Evolutionary conservation across 2,888 invertebrate species (phyloP).

Genomic region (Eilema caniola): DNA sequence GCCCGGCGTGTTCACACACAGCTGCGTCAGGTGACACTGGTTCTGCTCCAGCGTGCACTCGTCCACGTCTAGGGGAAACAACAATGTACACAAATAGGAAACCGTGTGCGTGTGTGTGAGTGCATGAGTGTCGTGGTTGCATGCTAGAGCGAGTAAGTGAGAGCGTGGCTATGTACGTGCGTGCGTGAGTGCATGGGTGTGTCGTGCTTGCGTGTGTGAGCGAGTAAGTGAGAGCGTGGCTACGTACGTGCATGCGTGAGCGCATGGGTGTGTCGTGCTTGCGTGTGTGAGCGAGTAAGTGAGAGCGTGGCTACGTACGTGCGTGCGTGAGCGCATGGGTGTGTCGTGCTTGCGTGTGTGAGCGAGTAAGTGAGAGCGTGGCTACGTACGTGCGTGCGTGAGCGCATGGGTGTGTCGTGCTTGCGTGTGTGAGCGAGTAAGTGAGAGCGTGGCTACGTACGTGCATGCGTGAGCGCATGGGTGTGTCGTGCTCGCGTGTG

Average conservation of each 20-base stretch:
- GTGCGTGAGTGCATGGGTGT: too few species aligned
- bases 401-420: too few species aligned
- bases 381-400: too few species aligned
- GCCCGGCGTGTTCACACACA: constrained; percentile 87
- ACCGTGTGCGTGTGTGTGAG: neutral
- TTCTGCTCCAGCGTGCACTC: constrained; percentile 82
- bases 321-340: neutral
- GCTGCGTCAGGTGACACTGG: constrained; percentile 85
- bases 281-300: neutral
- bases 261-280: neutral
- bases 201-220: neutral
- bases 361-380: too few species aligned
- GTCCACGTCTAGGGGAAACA: constrained; percentile 84
- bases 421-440: too few species aligned
- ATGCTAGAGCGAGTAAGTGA: too few species aligned
- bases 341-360: neutral
- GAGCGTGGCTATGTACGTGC: too few species aligned
- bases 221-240: neutral
- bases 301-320: neutral
- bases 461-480: too few species aligned
- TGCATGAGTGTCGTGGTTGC: too few species aligned
- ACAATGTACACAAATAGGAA: neutral
- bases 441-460: too few species aligned
- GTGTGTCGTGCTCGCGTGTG: too few species aligned
- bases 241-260: neutral